Conservation (phyloP, 23 tunicate species). For the Halocynthia aurantium region DNA sequence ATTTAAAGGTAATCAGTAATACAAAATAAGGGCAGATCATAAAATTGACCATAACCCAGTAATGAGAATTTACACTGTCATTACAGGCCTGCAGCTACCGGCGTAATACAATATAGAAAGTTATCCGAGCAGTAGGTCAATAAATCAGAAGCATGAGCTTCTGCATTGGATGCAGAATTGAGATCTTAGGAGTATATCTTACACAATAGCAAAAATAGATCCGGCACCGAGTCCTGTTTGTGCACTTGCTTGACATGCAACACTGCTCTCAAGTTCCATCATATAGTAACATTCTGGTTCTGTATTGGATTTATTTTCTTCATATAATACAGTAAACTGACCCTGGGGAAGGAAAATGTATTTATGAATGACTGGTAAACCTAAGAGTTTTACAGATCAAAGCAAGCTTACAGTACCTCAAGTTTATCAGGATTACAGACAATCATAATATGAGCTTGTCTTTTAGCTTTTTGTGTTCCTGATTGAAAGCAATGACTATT, state of each 20-base stretch:
- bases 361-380: background rate
- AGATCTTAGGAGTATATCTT: constrained; percentile 6
- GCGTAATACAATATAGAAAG: too few species aligned
- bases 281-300: constrained; percentile 53
- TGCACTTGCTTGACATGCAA: constrained; percentile 39
- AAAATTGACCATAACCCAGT: too few species aligned
- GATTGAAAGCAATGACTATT: constrained; percentile 28
- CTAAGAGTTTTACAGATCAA: background rate
- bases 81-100: too few species aligned
- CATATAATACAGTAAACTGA: constrained; percentile 61
- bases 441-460: constrained; percentile 80
- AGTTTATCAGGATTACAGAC: constrained; percentile 43
- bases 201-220: constrained; percentile 61
- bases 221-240: constrained; percentile 55
- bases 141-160: too few species aligned
- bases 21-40: too few species aligned
- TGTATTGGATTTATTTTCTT: constrained; percentile 29
- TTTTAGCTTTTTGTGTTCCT: background rate
- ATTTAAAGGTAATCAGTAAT: too few species aligned
- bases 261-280: constrained; percentile 74
- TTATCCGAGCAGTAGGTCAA: too few species aligned
- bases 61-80: too few species aligned
- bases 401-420: constrained; percentile 19
- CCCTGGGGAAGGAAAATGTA: constrained; percentile 21
- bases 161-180: too few species aligned